Base-by-base conservation (phyloP, 2,113 vertebrate species). In the Poeciliopsis retropinna region DNA sequence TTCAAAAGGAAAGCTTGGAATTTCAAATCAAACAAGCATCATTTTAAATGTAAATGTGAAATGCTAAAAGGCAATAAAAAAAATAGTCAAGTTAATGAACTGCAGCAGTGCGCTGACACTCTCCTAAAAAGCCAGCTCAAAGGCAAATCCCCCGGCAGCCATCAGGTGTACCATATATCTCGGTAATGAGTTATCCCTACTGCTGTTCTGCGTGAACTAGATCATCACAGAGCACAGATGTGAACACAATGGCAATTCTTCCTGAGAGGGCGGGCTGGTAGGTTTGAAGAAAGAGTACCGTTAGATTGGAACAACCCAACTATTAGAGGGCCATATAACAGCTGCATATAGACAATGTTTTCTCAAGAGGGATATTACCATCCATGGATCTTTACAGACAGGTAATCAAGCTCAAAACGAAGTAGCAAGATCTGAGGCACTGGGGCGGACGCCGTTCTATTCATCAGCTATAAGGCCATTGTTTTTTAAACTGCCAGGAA, bases 201-300 rank as follows among this genome's bases (percentile, higher is more conserved):
- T 64, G 71, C 54, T 64, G 54, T 64, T 76, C 67, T 79, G 30
- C 30, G 30, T 13, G 8, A 79, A 32, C 57, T 51, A 66, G 75
- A 81, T 67, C 64, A 64, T 72, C 64, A 27, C 29, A 57, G 63
- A 69, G 64, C 77, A 66, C 78, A 86, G 63, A 75, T 83, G 80
- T 66, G 61, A 80, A 47, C 57, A 83, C 71, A 70, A 39, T 37
- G 29, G 60, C 31, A 28, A 44, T 75, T 78, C 29, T 77, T 19
- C 44, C 60, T 62, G 60, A 80, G 0, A 6, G 2, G 57, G 25
- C 65, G 44, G 22, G 61, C 0, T 34, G 60, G 66, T 67, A 27
- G 31, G 51, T n/a, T 31, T 17, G 14, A 73, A 64, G 66, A 64
- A 67, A 73, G 32, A 74, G 61, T n/a, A 64, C 39, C 65, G 64